Evolutionary conservation across 2,888 invertebrate species (phyloP), one percentile per base, ranked within the genome.

Genomic region (Beris morrisii): DNA sequence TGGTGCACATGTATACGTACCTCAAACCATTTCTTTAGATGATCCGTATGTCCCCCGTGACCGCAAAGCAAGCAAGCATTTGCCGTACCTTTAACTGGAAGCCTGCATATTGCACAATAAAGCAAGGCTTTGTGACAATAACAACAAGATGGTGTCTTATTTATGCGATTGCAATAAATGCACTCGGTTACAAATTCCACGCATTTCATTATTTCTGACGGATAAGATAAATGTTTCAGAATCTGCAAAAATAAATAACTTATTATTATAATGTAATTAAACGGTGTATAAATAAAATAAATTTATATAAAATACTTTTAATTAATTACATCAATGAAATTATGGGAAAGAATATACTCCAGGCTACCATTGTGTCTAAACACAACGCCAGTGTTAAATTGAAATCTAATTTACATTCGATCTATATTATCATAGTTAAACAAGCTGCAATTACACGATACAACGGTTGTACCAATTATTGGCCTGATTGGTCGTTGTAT

Each of bases 41-140:
- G 96, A 57, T 83, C 80, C 3, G 91, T 87, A 79, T 97, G 97
- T 0, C 96, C 97, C 3, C 95, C 96, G 80, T 97, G 97, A 0
- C 94, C 94, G 82, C 97, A 97, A 69, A 88, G 84, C 64, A 92
- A 83, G 80, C 97, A 97, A 73, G 92, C 92, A 77, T 90, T 91
- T 61, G 93, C 90, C 1, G 87, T 86, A 3, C 91, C 96, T 82
- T 89, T 87, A 38, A 96, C 94, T 12, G 92, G 90, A 70, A 92
- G 85, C 75, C 90, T 89, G 80, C 96, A 97, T 71, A 96, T 84
- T 13, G 89, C 85, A 81, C 96, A 96, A 74, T 88, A 87, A 71
- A 95, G 84, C 65, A 90, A 87, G 32, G 89, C 84, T 63, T 87
- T 85, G 73, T 90, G 88, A 78, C 95, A 95, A 67, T 82, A 80